Conservation (phyloP, 2,797 vertebrate genomes). For the Emys orbicularis region DNA sequence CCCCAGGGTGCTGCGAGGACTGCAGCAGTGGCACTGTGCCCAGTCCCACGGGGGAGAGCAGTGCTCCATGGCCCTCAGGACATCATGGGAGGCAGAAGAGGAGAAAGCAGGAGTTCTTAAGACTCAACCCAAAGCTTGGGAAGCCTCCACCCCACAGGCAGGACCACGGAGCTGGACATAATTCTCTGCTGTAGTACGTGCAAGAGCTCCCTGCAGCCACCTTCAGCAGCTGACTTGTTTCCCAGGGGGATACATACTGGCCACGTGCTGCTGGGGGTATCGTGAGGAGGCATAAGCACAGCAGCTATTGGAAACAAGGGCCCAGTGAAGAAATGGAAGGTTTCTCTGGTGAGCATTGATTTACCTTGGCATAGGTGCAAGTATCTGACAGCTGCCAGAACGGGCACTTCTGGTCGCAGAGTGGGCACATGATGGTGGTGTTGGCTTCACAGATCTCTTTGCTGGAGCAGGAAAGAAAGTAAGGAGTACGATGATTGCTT, state of each 20-base stretch:
- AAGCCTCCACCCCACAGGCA: background rate
- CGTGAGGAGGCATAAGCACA: accelerated
- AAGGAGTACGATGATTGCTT: background rate
- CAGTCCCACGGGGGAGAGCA: background rate
- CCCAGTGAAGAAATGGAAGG: background rate
- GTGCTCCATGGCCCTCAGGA: accelerated
- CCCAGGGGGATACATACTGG: background rate
- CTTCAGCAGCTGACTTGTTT: background rate
- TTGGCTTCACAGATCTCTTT: constrained; percentile 90
- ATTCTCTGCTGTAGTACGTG: accelerated
- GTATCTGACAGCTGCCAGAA: constrained; percentile 92
- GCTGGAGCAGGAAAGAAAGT: constrained; percentile 75
- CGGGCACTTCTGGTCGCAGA: constrained; percentile 89
- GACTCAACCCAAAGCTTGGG: background rate
- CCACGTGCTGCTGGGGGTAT: background rate
- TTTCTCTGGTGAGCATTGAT: background rate
- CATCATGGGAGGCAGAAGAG: background rate
- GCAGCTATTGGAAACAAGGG: background rate
- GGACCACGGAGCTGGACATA: accelerated
- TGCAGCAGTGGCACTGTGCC: background rate
- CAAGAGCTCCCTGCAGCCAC: background rate
- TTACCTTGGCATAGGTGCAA: constrained; percentile 93
- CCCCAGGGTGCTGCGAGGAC: background rate
- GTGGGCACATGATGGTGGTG: constrained; percentile 89
- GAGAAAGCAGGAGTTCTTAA: background rate